Evolutionary conservation across 2,888 invertebrate species (phyloP).

Genomic region (Mythimna lalbum): DNA sequence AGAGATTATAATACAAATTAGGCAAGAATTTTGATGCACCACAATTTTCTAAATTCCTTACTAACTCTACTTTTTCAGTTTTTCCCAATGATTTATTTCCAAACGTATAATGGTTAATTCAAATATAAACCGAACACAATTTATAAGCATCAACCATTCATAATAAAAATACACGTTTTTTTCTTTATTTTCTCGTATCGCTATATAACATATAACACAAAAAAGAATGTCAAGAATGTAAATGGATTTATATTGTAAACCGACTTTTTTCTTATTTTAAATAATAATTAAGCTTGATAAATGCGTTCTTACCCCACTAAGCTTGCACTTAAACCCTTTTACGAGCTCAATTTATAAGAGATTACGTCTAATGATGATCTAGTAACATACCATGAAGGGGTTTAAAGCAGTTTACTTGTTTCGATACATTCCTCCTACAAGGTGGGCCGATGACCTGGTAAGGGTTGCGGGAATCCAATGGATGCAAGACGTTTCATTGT

Average conservation of each 20-base stretch:
- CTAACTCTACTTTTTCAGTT: not conserved
- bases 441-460: no score
- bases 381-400: slow-evolving; percentile 15
- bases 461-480: no score
- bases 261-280: not conserved
- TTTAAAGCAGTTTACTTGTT: not conserved
- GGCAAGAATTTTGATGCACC: not conserved
- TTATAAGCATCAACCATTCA: not conserved
- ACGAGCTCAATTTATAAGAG: slow-evolving; percentile 14
- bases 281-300: slow-evolving; percentile 53
- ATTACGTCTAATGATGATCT: slow-evolving; percentile 30
- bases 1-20: not conserved
- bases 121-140: not conserved
- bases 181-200: slow-evolving; percentile 4
- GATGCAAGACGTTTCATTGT: no score
- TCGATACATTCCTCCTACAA: not conserved
- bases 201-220: not conserved
- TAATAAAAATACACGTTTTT: not conserved
- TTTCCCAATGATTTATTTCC: not conserved
- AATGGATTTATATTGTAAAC: slow-evolving; percentile 1
- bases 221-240: slow-evolving; percentile 44
- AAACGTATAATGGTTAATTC: not conserved
- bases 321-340: slow-evolving; percentile 45
- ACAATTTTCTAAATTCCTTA: not conserved
- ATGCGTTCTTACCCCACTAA: slow-evolving; percentile 38